Base-by-base conservation (phyloP, 2,113 vertebrate species). In the Leptobrachium leishanense region DNA sequence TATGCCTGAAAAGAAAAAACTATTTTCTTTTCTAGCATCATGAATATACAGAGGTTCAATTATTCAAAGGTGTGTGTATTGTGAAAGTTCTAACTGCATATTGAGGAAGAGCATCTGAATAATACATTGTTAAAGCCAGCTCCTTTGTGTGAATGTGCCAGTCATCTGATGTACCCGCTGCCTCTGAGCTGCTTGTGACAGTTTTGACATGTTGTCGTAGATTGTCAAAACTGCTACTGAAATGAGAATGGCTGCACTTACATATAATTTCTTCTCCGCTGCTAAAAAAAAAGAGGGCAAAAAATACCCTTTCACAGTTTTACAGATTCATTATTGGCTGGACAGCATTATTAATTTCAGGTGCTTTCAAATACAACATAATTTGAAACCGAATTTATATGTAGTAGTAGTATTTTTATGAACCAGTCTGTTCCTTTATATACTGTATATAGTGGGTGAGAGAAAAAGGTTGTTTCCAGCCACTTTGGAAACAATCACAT, bases 161-260 rank as follows among this genome's bases (percentile, higher is more conserved):
- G 12, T 39, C 40, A 63, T 43, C 11, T 70, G 57, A 71, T 15
- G 43, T 72, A 79, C 50, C 13, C 44, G 53, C 59, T 65, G 68
- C 50, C 13, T 64, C 12, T 42, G 68, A 71, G 68, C 57, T 46
- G 65, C 10, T 43, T 63, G 5, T 79, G 76, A 79, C 68, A 79
- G 57, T 79, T 79, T 39, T 53, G 76, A 79, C 76, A 79, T 53
- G 57, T 65, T 78, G 68, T 79, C 76, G 71, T 72, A 46, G 57
- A 72, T 70, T 72, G 76, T 72, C 76, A 79, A 64, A 65, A 65
- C 68, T 44, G 46, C 43, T 9, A 6, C 68, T 70, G 68, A 78
- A 71, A 7, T 13, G 13, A 65, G 68, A 78, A 65, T 39, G 44
- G 68, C 57, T 71, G 20, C 43, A 79, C 64, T 72, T 72, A 72